Evolutionary conservation across 1,140 invertebrate species (phyloP), one percentile per base, ranked within the genome.

Genomic region (Saccostrea glomerata): DNA sequence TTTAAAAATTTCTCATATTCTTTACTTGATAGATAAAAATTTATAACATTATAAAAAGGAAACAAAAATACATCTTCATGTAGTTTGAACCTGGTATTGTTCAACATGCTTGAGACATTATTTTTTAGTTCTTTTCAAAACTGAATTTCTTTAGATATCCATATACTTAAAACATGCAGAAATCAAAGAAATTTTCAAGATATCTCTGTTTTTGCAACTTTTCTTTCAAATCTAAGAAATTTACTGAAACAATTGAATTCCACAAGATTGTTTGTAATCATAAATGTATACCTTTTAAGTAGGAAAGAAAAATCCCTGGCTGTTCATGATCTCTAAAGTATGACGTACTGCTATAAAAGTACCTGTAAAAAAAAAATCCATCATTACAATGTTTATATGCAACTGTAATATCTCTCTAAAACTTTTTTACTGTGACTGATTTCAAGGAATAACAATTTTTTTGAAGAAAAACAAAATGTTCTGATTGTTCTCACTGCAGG

Each of bases 401-500:
- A 36, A 36, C 30, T 36, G 30, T 36, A 63, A 17, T 6, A 20
- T 63, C 0, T 20, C 15, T 63, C 17, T 20, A 0, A 63, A 63
- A 63, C 2, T 1, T 20, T n/a, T 15, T 63, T 20, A 2, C 47
- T n/a, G 17, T 2, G 5, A 30, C 15, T 3, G 17, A 82, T 30
- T 12, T 82, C 0, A 0, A 82, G 4, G 23, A 0, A 5, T 2
- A 30, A 25, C 9, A 7, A 2, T 30, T 13, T 30, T 0, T 23
- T 82, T 15, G 7, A 13, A 5, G 73, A 4, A 30, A 7, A 30
- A 47, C 1, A 6, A 5, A 63, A 63, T 63, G 25, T 15, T 91
- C 92, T 89, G 6, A 63, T n/a, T 63, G 25, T 15, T 91, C 92
- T 89, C 91, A 94, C 93, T 88, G 89, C 13, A 98, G 93, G 0